These are phyloP conservation scores for Nannoperca obscura DNA, from an alignment of 2,797 vertebrate genomes.

Conservation along the genomic window DNA sequence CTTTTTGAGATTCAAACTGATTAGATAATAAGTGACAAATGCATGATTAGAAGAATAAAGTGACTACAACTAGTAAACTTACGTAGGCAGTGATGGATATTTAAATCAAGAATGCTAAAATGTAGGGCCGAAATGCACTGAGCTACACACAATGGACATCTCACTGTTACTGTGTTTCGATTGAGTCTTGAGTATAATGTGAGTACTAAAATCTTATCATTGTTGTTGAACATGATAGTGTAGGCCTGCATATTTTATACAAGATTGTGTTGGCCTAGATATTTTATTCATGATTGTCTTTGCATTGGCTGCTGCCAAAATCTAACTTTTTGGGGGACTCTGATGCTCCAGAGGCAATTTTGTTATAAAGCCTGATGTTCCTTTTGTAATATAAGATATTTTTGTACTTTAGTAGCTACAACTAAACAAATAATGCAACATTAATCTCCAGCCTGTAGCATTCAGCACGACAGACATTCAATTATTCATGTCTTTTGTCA, in stretches of 20 bases:
- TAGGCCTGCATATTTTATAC: slow-evolving; percentile 10
- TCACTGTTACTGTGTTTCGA: neutral
- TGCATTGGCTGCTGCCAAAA: slow-evolving; percentile 6
- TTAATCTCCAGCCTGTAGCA: slow-evolving; percentile 53
- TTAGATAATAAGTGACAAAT: slow-evolving; percentile 22
- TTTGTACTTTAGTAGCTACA: slow-evolving; percentile 58
- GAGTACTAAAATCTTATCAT: slow-evolving; percentile 8
- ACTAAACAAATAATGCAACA: slow-evolving; percentile 59
- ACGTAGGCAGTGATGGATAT: slow-evolving; percentile 28
- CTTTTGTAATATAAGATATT: slow-evolving; percentile 45
- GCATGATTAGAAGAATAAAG: slow-evolving; percentile 1
- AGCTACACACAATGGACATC: neutral
- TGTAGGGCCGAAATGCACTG: neutral
- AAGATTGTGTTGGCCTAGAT: slow-evolving; percentile 2
- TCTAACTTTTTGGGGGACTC: neutral
- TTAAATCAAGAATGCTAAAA: slow-evolving; percentile 5
- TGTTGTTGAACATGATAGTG: slow-evolving; percentile 14
- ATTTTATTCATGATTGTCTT: slow-evolving; percentile 21
- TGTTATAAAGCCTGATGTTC: slow-evolving; percentile 47
- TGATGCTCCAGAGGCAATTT: slow-evolving; percentile 37
- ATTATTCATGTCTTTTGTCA: slow-evolving; percentile 63
- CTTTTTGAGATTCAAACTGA: slow-evolving; percentile 27
- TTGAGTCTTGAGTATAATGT: no score
- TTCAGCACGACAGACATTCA: slow-evolving; percentile 45
- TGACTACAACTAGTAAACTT: slow-evolving; percentile 12